Conservation (phyloP, 2,888 invertebrate species). For the Philhelius pedissequus region DNA sequence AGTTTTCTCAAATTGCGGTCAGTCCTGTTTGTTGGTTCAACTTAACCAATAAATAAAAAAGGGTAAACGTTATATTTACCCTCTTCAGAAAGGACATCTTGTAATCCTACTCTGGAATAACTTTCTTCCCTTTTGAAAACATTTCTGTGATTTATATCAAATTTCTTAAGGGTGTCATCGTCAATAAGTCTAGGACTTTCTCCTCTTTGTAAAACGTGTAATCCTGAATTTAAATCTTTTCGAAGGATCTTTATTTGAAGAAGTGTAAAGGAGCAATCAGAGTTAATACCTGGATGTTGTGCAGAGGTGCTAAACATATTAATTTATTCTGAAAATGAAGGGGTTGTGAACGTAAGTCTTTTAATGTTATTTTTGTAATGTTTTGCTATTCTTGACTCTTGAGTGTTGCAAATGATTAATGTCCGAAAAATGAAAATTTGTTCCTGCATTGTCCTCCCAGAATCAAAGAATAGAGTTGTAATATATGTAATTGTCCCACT, state of each 20-base stretch:
- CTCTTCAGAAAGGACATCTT: constrained; percentile 53
- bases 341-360: constrained; percentile 30
- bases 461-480: constrained; percentile 77
- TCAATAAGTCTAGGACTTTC: constrained; percentile 36
- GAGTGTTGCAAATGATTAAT: constrained; percentile 67
- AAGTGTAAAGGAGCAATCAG: constrained; percentile 45
- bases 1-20: constrained; percentile 60
- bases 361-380: not conserved
- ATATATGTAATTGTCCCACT: constrained; percentile 77
- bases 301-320: constrained; percentile 58
- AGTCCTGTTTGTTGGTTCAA: constrained; percentile 53
- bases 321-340: constrained; percentile 44
- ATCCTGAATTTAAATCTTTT: constrained; percentile 33
- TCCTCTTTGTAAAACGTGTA: constrained; percentile 20
- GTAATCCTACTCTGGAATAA: constrained; percentile 51
- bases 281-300: constrained; percentile 25
- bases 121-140: constrained; percentile 37
- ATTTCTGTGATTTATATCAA: constrained; percentile 47
- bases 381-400: constrained; percentile 32
- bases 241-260: not conserved
- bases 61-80: constrained; percentile 41
- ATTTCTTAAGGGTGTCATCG: constrained; percentile 34
- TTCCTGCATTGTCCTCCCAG: constrained; percentile 48
- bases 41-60: constrained; percentile 1
- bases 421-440: constrained; percentile 69